Evolutionary conservation across 1,140 invertebrate genomes (phyloP).

Genomic region (Drosophila rhopaloa): DNA sequence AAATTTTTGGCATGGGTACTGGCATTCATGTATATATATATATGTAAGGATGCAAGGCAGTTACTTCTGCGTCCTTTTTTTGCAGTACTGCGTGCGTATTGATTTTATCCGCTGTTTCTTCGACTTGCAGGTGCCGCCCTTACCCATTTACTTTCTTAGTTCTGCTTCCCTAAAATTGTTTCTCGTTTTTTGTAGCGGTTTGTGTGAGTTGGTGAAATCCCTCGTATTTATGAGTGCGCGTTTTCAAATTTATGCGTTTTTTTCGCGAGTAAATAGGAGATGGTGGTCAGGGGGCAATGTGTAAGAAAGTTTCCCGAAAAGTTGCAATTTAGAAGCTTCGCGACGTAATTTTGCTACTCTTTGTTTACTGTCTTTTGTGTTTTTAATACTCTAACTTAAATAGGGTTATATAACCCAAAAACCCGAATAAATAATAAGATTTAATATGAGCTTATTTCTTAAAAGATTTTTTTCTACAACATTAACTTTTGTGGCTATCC

Average conservation of each 20-base stretch:
- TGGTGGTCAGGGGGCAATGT: conserved; percentile 2
- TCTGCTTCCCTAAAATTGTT: conserved; percentile 1
- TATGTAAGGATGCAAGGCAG: conserved; percentile 25
- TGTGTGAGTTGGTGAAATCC: conserved; percentile 33
- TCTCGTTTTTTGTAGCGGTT: too few species aligned
- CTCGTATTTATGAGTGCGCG: conserved; percentile 53
- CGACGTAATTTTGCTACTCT: conserved; percentile 31
- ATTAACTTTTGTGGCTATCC: too few species aligned
- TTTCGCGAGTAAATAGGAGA: background rate
- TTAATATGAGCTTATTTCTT: too few species aligned
- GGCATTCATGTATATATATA: background rate
- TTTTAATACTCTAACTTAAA: background rate
- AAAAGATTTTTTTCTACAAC: too few species aligned
- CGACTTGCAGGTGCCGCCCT: conserved; percentile 26
- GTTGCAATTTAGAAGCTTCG: conserved; percentile 48
- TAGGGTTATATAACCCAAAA: background rate
- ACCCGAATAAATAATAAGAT: too few species aligned
- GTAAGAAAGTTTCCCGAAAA: conserved; percentile 43
- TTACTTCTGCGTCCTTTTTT: conserved; percentile 4
- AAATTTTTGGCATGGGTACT: background rate
- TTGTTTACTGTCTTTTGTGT: conserved; percentile 12
- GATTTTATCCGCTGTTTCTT: conserved; percentile 58
- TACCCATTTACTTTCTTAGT: conserved; percentile 8
- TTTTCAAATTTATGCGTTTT: conserved; percentile 42
- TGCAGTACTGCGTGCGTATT: conserved; percentile 45